Evolutionary conservation across 2,113 vertebrate genomes (phyloP).

Genomic region (Manacus vitellinus): DNA sequence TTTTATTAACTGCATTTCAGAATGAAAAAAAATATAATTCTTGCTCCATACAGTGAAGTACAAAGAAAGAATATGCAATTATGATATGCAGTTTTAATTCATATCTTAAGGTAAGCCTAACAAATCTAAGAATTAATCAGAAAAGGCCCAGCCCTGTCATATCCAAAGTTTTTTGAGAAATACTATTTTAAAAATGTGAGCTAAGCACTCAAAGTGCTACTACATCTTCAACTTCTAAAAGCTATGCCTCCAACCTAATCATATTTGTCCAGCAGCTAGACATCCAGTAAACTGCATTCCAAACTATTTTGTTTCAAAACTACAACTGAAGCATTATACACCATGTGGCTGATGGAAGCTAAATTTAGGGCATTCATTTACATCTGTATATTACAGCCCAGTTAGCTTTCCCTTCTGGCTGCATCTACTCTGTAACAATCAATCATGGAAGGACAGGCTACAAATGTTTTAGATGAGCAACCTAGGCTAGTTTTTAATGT

Average conservation of each 20-base stretch:
- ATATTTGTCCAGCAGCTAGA: background rate
- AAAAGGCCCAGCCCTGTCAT: background rate
- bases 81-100: background rate
- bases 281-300: background rate
- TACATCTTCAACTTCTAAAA: background rate
- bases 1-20: background rate
- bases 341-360: background rate
- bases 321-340: background rate
- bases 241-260: background rate
- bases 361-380: background rate
- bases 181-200: background rate
- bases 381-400: background rate
- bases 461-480: background rate
- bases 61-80: background rate
- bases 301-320: background rate
- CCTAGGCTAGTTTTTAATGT: background rate
- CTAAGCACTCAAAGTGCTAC: background rate
- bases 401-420: background rate
- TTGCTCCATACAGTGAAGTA: background rate
- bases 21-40: background rate
- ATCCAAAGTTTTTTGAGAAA: background rate
- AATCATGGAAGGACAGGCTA: background rate
- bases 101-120: background rate
- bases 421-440: background rate
- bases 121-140: background rate